phyloP scores from a whole-genome alignment of 2,888 invertebrate species.

The Phortica magna region DNA sequence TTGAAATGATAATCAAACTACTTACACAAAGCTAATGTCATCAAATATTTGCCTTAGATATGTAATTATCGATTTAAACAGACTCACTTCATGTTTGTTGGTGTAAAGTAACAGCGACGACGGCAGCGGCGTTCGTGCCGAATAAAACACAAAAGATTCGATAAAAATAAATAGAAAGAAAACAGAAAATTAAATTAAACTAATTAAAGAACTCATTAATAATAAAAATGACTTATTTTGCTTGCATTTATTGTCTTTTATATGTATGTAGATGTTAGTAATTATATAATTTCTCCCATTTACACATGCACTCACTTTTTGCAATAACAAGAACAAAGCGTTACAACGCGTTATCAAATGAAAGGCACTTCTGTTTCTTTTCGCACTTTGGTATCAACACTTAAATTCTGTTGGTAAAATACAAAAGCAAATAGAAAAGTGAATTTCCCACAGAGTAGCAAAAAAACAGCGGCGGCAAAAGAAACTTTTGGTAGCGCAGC shows the following conservation, averaged over 20 bases:
- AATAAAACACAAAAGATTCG: slow-evolving; percentile 15
- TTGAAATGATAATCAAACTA: slow-evolving; percentile 34
- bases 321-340: not conserved
- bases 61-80: slow-evolving; percentile 66
- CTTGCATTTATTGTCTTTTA: too few relatives aligned
- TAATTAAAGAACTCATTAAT: too few relatives aligned
- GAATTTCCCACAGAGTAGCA: slow-evolving; percentile 3
- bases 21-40: slow-evolving; percentile 60
- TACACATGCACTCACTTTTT: not conserved
- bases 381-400: not conserved
- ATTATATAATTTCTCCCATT: not conserved
- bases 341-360: not conserved
- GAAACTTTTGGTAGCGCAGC: slow-evolving; percentile 7
- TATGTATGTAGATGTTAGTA: too few relatives aligned
- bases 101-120: too few relatives aligned
- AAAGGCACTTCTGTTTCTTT: not conserved
- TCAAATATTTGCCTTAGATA: slow-evolving; percentile 49
- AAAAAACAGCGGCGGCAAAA: not conserved
- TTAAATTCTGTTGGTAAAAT: too few relatives aligned
- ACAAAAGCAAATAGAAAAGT: not conserved
- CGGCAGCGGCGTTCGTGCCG: not conserved
- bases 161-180: slow-evolving; percentile 36
- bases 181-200: not conserved
- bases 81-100: slow-evolving; percentile 49
- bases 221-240: not conserved